Conservation (phyloP, 2,888 invertebrate genomes). For the Phrixothrix hirtus region DNA sequence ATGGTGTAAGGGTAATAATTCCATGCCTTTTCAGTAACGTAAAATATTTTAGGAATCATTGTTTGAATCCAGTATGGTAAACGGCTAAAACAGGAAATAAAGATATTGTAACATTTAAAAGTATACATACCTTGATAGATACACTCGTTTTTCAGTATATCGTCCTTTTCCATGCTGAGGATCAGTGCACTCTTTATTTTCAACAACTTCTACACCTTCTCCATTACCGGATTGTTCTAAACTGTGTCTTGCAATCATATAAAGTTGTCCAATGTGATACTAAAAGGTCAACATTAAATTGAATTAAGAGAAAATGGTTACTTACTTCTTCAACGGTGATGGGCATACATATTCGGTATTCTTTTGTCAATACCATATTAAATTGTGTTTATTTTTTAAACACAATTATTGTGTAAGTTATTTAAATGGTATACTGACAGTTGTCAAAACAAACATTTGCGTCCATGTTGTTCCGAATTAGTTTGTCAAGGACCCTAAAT, state of each 20-base stretch:
- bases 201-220: slow-evolving; percentile 89
- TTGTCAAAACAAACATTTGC: too few species aligned
- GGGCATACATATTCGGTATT: slow-evolving; percentile 92
- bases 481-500: too few species aligned
- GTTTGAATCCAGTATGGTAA: slow-evolving; percentile 89
- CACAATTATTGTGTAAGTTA: too few species aligned
- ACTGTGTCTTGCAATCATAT: slow-evolving; percentile 94
- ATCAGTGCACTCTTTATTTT: slow-evolving; percentile 80
- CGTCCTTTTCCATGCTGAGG: slow-evolving; percentile 81
- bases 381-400: too few species aligned
- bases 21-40: slow-evolving; percentile 93
- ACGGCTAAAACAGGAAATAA: slow-evolving; percentile 67
- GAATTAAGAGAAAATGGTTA: slow-evolving; percentile 16
- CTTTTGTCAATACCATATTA: slow-evolving; percentile 89
- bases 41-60: slow-evolving; percentile 86
- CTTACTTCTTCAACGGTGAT: slow-evolving; percentile 87
- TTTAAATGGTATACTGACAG: too few species aligned
- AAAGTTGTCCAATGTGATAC: slow-evolving; percentile 90
- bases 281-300: slow-evolving; percentile 53
- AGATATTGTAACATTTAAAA: not conserved
- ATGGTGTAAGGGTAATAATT: slow-evolving; percentile 91
- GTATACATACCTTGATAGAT: slow-evolving; percentile 80
- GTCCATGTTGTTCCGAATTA: too few species aligned
- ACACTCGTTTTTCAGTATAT: slow-evolving; percentile 88
- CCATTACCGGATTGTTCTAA: slow-evolving; percentile 87